Conservation (phyloP, 2,113 vertebrate genomes). For the Microtus oregoni region DNA sequence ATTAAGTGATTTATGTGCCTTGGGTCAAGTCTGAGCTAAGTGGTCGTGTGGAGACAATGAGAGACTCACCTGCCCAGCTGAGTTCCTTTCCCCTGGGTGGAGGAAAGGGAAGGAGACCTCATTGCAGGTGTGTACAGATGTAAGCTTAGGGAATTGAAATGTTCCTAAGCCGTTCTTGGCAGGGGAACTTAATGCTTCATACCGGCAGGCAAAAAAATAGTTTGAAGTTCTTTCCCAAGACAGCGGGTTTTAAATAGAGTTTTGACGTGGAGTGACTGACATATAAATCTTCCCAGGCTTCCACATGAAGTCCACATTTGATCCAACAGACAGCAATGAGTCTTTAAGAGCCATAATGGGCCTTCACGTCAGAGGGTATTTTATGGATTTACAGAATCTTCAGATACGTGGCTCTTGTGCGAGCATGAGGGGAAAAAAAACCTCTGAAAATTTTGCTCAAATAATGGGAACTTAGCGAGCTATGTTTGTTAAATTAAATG, state of each 20-base stretch:
- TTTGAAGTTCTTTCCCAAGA: slow-evolving; percentile 71
- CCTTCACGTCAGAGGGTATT: slow-evolving; percentile 69
- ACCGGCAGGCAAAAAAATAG: slow-evolving; percentile 55
- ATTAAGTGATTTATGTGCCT: slow-evolving; percentile 60
- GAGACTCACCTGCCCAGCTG: slow-evolving; percentile 17
- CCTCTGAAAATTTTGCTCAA: slow-evolving; percentile 74
- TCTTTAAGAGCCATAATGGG: slow-evolving; percentile 70
- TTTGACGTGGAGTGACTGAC: slow-evolving; percentile 52
- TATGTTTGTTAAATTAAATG: slow-evolving; percentile 78
- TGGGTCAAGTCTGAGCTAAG: slow-evolving; percentile 53
- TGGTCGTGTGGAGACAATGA: slow-evolving; percentile 2
- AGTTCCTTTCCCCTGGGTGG: not conserved
- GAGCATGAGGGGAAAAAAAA: slow-evolving; percentile 78
- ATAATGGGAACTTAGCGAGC: slow-evolving; percentile 68
- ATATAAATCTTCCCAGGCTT: slow-evolving; percentile 74
- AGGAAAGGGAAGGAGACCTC: slow-evolving; percentile 21
- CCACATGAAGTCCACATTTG: slow-evolving; percentile 55
- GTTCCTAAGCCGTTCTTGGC: slow-evolving; percentile 45
- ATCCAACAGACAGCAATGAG: slow-evolving; percentile 70
- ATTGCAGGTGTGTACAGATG: slow-evolving; percentile 65
- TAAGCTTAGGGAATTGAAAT: slow-evolving; percentile 52
- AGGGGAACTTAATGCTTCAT: slow-evolving; percentile 52
- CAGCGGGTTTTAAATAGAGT: slow-evolving; percentile 76
- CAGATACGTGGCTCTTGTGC: slow-evolving; percentile 70
- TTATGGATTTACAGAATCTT: slow-evolving; percentile 68